Evolutionary conservation across 1,140 invertebrate genomes (phyloP).

Genomic region (Zaprionus lachaisei): DNA sequence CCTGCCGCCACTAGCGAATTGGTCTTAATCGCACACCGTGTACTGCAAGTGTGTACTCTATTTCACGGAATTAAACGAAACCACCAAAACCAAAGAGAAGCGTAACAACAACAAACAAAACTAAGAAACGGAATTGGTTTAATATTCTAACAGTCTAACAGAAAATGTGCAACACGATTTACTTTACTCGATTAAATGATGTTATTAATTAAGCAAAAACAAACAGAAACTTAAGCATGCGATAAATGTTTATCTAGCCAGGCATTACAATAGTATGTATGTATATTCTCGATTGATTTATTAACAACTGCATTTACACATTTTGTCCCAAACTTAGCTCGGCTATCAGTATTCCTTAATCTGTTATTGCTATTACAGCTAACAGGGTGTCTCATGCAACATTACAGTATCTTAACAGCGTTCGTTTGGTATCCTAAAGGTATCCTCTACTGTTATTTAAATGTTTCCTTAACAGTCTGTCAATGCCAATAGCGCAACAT

Average conservation of each 20-base stretch:
- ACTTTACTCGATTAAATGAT: constrained; percentile 57
- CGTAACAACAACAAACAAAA: constrained; percentile 44
- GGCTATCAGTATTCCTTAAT: constrained; percentile 18
- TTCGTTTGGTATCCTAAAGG: not conserved
- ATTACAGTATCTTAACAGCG: not conserved
- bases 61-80: constrained; percentile 64
- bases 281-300: constrained; percentile 23
- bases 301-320: constrained; percentile 51
- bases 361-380: not conserved
- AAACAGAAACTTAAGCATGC: constrained; percentile 26
- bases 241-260: constrained; percentile 11
- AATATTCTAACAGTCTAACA: constrained; percentile 22
- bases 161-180: constrained; percentile 60
- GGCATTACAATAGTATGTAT: constrained; percentile 2
- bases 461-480: constrained; percentile 1
- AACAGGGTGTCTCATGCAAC: constrained; percentile 8
- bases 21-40: constrained; percentile 60
- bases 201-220: constrained; percentile 27
- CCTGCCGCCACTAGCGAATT: constrained; percentile 79
- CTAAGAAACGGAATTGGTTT: constrained; percentile 67
- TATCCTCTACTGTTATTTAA: not conserved
- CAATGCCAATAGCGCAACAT: not conserved
- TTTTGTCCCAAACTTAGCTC: constrained; percentile 13
- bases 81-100: constrained; percentile 66
- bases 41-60: constrained; percentile 46